Base-by-base conservation (phyloP, 2,113 vertebrate genomes). In the Gorsachius goisagi region DNA sequence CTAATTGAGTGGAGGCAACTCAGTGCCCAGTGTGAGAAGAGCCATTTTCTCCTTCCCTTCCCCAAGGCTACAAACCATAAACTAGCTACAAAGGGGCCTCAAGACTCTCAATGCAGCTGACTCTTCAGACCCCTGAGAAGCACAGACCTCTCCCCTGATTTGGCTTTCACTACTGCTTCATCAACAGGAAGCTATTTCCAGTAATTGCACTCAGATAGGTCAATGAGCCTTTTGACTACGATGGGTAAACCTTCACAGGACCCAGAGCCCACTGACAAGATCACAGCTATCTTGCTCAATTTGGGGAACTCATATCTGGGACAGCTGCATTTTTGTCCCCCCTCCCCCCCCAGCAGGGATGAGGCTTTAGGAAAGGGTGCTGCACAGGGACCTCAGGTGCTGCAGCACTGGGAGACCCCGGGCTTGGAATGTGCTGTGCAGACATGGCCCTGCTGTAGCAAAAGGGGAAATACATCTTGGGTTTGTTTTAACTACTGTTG, bases 1-100 rank as follows among this genome's bases (percentile, higher is more conserved):
- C 60, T 60, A 18, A 53, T 3, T 26, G 15, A 58, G 14, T 7
- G 13, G 45, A 64, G 39, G 21, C 23, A 80, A 69, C 44, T 76
- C 27, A 45, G 27, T 32, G 15, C 3, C 14, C 5, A 7, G 5
- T 23, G 23, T 0, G 0, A 62, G 33, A 69, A 58, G 22, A 12
- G 13, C 1, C 9, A 5, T 85, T 69, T 85, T 45, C 23, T 86
- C 23, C 39, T 76, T 23, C 26, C n/a, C 21, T 76, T 64, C 19
- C 27, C 24, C 21, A 60, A 49, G 53, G 64, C 35, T 30, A 45
- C 21, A 69, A 64, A 47, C 9, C 9, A 4, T 59, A 63, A 94
- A 66, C 20, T 4, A 18, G 4, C 2, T 73, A 35, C 28, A 66
- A 23, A 9, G 14, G 10, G 18, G 1, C 6, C 11, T 49, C 30